Conservation (phyloP, 2,113 vertebrate genomes). For the Labrus mixtus region DNA sequence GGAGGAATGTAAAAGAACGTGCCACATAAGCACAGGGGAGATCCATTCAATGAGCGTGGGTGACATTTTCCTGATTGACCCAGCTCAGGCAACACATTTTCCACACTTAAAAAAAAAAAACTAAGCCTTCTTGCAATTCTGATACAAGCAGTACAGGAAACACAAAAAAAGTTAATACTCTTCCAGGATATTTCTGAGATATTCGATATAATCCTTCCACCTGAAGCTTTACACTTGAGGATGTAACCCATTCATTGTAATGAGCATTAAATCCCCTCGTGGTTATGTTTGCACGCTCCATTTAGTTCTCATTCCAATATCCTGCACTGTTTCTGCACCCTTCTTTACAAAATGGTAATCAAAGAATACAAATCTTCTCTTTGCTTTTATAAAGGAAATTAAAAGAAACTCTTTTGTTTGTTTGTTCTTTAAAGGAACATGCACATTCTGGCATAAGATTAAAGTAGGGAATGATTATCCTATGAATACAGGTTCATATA, state of each 20-base stretch:
- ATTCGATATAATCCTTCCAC: conserved; percentile 61
- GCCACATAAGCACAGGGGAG: conserved; percentile 19
- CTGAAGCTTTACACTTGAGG: conserved; percentile 53
- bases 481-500: too few species aligned
- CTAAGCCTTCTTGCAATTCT: background rate
- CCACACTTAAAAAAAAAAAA: conserved; percentile 21
- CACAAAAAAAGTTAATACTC: too few species aligned
- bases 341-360: conserved; percentile 69
- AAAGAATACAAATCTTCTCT: conserved; percentile 66
- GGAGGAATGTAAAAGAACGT: conserved; percentile 29
- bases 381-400: conserved; percentile 59
- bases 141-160: conserved; percentile 32
- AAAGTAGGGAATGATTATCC: background rate
- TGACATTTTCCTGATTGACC: conserved; percentile 38
- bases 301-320: conserved; percentile 75
- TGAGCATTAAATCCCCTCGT: conserved; percentile 77
- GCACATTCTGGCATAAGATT: too few species aligned
- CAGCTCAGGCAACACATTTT: conserved; percentile 20
- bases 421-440: too few species aligned
- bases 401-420: conserved; percentile 5
- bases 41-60: conserved; percentile 1
- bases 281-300: conserved; percentile 22
- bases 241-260: conserved; percentile 63
- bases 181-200: too few species aligned
- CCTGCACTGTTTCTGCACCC: conserved; percentile 53